A percentile compares a stretch with the other conserved stretches of the same genome.
phyloP scores from a whole-genome alignment of 2,113 vertebrate genomes.

The Festucalex cinctus region DNA sequence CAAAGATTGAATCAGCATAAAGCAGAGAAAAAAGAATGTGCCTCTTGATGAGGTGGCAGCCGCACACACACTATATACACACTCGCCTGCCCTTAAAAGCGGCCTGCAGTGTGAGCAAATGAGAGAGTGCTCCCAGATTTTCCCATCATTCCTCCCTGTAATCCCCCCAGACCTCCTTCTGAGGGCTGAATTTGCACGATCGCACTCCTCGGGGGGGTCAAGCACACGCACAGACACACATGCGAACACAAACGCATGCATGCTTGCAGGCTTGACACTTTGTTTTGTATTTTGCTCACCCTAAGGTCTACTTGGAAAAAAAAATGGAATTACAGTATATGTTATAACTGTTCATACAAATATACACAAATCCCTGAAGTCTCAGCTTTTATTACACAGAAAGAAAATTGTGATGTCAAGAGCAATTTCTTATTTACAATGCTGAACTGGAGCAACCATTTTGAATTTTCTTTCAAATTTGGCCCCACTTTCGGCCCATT shows the following conservation, averaged over 20 bases:
- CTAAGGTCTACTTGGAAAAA: constrained; percentile 11
- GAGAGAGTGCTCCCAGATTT: constrained; percentile 66
- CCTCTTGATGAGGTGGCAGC: constrained; percentile 58
- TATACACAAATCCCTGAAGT: constrained; percentile 6
- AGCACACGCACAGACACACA: constrained; percentile 20
- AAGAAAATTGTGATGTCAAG: background rate
- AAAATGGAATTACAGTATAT: constrained; percentile 8
- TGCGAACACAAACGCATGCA: constrained; percentile 16
- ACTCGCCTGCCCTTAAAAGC: constrained; percentile 59
- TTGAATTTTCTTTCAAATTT: no score
- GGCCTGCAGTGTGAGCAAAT: constrained; percentile 63
- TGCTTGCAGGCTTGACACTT: constrained; percentile 15
- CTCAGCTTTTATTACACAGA: constrained; percentile 1
- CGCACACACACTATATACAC: constrained; percentile 22
- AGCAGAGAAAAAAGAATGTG: constrained; percentile 37
- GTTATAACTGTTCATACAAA: constrained; percentile 28
- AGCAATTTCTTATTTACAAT: no score
- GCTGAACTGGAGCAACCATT: no score
- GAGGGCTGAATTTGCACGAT: constrained; percentile 64
- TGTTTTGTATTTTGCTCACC: constrained; percentile 28
- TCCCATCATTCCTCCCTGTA: constrained; percentile 68
- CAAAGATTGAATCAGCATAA: constrained; percentile 47
- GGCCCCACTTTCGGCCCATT: no score
- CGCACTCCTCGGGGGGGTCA: constrained; percentile 41
- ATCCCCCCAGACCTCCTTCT: constrained; percentile 68